These are phyloP conservation scores for Pandemis corylana DNA, from an alignment of 2,888 invertebrate species.

Conservation along the genomic window DNA sequence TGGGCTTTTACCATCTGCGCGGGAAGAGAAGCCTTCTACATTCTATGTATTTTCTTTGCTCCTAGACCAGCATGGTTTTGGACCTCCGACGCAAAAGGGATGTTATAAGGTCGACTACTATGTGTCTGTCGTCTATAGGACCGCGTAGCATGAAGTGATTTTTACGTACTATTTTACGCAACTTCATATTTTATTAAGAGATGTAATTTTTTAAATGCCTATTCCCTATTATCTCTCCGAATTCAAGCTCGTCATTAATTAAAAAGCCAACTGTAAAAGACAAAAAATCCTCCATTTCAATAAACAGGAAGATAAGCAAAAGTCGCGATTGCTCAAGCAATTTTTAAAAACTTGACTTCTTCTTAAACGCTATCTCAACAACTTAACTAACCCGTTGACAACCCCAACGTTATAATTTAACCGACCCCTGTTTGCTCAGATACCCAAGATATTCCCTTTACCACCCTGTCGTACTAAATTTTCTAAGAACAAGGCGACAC, in stretches of 20 bases:
- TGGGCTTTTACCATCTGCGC: no score
- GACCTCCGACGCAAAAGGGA: no score
- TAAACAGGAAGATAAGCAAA: not conserved
- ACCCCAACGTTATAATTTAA: slow-evolving; percentile 70
- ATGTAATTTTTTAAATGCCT: no score
- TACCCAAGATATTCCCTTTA: slow-evolving; percentile 72
- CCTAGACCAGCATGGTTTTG: no score
- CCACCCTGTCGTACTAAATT: slow-evolving; percentile 61
- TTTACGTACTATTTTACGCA: no score
- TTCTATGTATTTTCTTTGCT: no score
- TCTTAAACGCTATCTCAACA: slow-evolving; percentile 46
- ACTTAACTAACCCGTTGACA: slow-evolving; percentile 74
- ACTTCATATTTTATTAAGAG: no score
- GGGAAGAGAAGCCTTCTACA: no score
- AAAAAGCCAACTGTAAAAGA: not conserved
- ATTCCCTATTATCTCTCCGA: no score
- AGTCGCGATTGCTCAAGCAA: not conserved
- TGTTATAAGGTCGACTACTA: no score
- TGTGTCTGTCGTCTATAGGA: no score
- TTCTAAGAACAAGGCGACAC: not conserved
- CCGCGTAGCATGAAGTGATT: no score
- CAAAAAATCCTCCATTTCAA: not conserved
- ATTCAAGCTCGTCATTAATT: not conserved
- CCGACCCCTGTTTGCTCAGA: slow-evolving; percentile 68
- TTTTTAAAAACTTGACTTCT: not conserved